These are phyloP conservation scores for Phylloscopus trochilus DNA, from an alignment of 2,113 vertebrate genomes.

Conservation along the genomic window DNA sequence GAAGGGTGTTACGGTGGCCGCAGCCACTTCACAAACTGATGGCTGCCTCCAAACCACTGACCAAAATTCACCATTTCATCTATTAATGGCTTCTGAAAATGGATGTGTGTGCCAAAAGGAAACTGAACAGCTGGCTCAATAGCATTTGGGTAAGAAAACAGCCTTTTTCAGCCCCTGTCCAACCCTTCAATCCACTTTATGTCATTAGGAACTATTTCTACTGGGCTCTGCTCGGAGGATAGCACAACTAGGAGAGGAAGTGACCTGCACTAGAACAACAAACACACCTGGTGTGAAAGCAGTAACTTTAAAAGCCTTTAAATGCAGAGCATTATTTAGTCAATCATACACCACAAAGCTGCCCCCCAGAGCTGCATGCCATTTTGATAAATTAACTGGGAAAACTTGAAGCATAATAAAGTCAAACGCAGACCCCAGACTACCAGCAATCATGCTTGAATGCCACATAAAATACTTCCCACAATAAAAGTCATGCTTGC, in stretches of 20 bases:
- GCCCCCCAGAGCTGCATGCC: conserved; percentile 55
- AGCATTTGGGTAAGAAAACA: neutral
- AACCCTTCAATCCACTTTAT: neutral
- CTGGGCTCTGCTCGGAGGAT: neutral
- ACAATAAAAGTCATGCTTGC: conserved; percentile 62
- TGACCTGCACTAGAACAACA: conserved; percentile 42
- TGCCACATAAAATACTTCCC: conserved; percentile 43
- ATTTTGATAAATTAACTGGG: conserved; percentile 72
- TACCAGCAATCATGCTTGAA: conserved; percentile 40
- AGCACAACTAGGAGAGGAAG: neutral
- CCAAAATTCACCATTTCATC: neutral
- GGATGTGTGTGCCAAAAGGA: neutral
- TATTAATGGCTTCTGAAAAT: neutral
- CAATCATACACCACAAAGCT: conserved; percentile 70
- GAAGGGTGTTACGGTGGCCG: neutral
- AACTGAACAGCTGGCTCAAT: neutral
- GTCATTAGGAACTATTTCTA: neutral
- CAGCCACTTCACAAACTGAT: neutral
- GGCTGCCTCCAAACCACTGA: neutral
- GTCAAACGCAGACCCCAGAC: conserved; percentile 24
- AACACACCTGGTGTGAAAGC: conserved; percentile 47
- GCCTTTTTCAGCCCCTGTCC: neutral
- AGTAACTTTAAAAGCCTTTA: conserved; percentile 47
- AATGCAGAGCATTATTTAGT: conserved; percentile 64
- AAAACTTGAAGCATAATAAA: conserved; percentile 53